These are phyloP conservation scores for Parnassius smintheus DNA, from an alignment of 2,888 invertebrate species.

Conservation along the genomic window DNA sequence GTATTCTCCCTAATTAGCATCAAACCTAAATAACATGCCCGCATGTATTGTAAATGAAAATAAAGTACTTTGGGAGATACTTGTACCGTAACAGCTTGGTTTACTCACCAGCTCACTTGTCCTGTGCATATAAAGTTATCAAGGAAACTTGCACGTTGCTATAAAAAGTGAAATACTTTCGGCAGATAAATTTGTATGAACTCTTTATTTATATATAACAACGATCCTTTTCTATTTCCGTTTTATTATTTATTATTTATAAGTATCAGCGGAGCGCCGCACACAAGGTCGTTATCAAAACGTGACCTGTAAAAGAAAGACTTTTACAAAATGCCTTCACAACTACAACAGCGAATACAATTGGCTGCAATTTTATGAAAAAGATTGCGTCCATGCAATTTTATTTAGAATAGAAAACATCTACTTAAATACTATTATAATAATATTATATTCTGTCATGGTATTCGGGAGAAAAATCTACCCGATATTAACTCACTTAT, in stretches of 20 bases:
- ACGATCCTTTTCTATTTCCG: neutral
- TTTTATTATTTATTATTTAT: conserved; percentile 1
- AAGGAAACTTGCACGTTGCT: too few relatives aligned
- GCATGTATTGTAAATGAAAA: too few relatives aligned
- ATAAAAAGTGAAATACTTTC: neutral
- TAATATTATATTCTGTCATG: too few relatives aligned
- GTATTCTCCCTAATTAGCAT: too few relatives aligned
- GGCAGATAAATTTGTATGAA: neutral
- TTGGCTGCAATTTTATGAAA: conserved; percentile 8
- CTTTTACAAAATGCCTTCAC: neutral
- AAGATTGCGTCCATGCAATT: neutral
- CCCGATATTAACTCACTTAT: too few relatives aligned
- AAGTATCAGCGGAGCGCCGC: neutral
- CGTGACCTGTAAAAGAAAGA: neutral
- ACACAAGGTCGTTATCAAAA: conserved; percentile 13
- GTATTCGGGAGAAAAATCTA: too few relatives aligned
- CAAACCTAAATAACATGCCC: too few relatives aligned
- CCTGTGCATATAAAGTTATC: too few relatives aligned
- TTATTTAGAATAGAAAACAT: neutral
- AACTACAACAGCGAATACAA: neutral
- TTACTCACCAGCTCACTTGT: too few relatives aligned
- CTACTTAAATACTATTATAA: too few relatives aligned
- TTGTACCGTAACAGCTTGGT: too few relatives aligned
- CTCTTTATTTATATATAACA: neutral
- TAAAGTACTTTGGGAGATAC: too few relatives aligned